These are phyloP conservation scores for Agrypnia vestita DNA, from an alignment of 1,140 invertebrate genomes.

Conservation along the genomic window DNA sequence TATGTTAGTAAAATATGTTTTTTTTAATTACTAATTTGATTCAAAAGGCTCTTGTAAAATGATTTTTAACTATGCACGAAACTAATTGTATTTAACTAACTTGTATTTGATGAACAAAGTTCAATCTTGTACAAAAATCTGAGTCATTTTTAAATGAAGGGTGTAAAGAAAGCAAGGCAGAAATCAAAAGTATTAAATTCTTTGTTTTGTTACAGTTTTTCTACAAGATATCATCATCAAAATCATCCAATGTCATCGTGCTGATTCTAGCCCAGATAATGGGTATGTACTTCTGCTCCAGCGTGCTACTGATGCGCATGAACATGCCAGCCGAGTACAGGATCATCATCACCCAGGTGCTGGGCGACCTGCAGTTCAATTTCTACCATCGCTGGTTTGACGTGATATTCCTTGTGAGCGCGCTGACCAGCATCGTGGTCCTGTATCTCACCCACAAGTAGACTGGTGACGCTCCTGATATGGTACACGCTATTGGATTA, in stretches of 20 bases:
- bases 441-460: conserved; percentile 95
- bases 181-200: too few species aligned
- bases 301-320: conserved; percentile 98
- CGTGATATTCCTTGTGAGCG: conserved; percentile 98
- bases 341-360: conserved; percentile 97
- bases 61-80: too few species aligned
- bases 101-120: too few species aligned
- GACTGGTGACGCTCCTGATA: conserved; percentile 16
- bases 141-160: too few species aligned
- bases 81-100: too few species aligned
- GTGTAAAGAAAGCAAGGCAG: too few species aligned
- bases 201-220: conserved; percentile 87
- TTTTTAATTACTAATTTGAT: too few species aligned
- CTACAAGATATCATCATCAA: conserved; percentile 99
- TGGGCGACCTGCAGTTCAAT: conserved; percentile 98
- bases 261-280: conserved; percentile 97
- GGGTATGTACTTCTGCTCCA: conserved; percentile 99
- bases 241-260: conserved; percentile 99
- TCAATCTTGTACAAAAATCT: too few species aligned
- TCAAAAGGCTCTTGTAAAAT: too few species aligned
- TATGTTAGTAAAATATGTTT: too few species aligned
- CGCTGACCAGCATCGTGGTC: conserved; percentile 95
- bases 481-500: too few species aligned
- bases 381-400: conserved; percentile 99
- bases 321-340: conserved; percentile 99